Conservation (phyloP, 2,113 vertebrate genomes). For the Aramus guarauna region DNA sequence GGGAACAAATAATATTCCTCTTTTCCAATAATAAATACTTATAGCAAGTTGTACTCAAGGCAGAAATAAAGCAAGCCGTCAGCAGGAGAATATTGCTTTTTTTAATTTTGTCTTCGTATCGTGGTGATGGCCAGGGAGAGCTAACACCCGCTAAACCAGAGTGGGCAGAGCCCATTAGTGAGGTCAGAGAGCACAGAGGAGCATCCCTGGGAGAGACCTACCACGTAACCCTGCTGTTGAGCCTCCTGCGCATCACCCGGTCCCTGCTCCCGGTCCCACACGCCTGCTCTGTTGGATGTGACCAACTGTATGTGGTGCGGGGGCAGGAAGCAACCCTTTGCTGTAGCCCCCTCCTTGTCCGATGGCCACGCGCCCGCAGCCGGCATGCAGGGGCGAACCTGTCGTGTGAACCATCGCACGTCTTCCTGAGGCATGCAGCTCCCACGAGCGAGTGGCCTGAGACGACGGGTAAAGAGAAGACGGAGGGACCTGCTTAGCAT, state of each 20-base stretch:
- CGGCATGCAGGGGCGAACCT: neutral
- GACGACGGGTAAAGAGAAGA: neutral
- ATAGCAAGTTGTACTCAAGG: neutral
- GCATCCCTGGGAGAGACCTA: neutral
- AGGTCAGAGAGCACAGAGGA: neutral
- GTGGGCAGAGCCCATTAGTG: neutral
- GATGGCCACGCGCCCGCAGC: accelerated
- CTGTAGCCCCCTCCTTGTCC: neutral
- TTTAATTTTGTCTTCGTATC: neutral
- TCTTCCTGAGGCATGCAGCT: accelerated
- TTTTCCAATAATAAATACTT: neutral
- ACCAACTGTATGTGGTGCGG: neutral
- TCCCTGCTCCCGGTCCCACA: neutral
- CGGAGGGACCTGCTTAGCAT: neutral
- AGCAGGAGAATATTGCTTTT: neutral
- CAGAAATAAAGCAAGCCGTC: neutral
- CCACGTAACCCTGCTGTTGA: neutral
- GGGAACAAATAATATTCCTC: neutral
- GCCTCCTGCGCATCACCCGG: accelerated
- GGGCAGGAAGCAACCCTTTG: neutral
- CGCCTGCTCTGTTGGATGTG: neutral
- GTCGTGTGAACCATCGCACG: accelerated
- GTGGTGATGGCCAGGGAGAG: neutral
- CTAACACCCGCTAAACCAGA: neutral
- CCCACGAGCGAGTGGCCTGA: neutral